Evolutionary conservation across 2,113 vertebrate species (phyloP).

Genomic region (Sylvicapra grimmia): DNA sequence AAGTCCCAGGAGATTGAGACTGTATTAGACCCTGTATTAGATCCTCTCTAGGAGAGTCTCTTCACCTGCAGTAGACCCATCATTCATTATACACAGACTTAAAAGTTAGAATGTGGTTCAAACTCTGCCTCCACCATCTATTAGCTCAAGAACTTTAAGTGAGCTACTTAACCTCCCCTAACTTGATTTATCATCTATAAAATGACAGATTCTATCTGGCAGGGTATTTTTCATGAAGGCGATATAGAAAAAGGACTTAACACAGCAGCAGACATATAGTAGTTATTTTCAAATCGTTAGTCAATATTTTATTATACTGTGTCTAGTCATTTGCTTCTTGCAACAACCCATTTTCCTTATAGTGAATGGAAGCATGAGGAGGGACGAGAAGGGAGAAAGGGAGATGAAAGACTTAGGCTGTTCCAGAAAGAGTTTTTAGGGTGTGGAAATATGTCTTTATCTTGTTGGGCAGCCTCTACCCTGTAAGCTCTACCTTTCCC

Average conservation of each 20-base stretch:
- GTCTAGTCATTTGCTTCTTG: not conserved
- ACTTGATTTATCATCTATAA: not conserved
- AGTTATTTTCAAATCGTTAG: not conserved
- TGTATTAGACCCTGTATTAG: not conserved
- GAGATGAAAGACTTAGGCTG: not conserved
- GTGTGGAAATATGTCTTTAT: not conserved
- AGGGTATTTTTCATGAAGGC: not conserved
- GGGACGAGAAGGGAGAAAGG: not conserved
- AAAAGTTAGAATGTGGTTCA: not conserved
- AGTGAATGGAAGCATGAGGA: not conserved
- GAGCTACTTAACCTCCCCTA: not conserved
- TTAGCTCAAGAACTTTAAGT: not conserved
- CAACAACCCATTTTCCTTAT: not conserved
- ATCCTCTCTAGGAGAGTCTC: not conserved
- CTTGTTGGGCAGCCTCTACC: not conserved
- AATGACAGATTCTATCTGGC: not conserved
- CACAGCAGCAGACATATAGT: not conserved
- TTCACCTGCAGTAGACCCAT: not conserved
- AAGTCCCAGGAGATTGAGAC: not conserved
- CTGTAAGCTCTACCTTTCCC: not conserved
- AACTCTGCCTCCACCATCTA: not conserved
- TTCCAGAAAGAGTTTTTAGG: not conserved
- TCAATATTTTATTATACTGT: not conserved
- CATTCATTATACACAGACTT: not conserved
- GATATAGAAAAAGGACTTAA: not conserved